Evolutionary conservation across 1,140 invertebrate genomes (phyloP).

Genomic region (Microplitis mediator): DNA sequence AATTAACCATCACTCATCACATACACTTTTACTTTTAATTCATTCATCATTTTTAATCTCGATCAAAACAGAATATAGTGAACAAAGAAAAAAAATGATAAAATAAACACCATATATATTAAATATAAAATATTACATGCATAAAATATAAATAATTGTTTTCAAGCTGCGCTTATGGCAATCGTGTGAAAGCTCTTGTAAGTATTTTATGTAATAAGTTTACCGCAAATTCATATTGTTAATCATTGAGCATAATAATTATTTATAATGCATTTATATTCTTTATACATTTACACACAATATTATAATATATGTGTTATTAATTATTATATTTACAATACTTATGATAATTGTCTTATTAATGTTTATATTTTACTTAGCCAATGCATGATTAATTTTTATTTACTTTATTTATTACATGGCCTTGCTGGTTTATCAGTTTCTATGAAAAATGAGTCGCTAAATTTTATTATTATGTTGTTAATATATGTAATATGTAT

Average conservation of each 20-base stretch:
- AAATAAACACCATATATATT: neutral
- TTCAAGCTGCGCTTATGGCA: conserved; percentile 44
- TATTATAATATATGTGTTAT: neutral
- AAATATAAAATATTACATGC: neutral
- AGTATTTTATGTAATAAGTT: conserved; percentile 32
- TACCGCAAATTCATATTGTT: conserved; percentile 7
- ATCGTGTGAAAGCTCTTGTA: conserved; percentile 37
- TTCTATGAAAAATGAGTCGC: neutral
- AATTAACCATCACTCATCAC: neutral
- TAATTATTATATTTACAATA: neutral
- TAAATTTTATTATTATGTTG: too few relatives aligned
- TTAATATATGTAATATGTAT: neutral
- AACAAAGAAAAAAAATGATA: neutral
- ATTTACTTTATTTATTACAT: neutral
- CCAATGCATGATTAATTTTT: neutral
- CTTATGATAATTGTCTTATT: too few relatives aligned
- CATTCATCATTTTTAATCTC: too few relatives aligned
- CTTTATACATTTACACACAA: conserved; percentile 13
- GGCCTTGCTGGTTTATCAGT: neutral
- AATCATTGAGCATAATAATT: conserved; percentile 1
- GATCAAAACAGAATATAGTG: too few relatives aligned
- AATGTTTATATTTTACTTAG: neutral
- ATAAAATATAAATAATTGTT: conserved; percentile 34
- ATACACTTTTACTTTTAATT: too few relatives aligned
- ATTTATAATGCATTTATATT: conserved; percentile 21